These are phyloP conservation scores for Yoshiicerus persimilis DNA, from an alignment of 1,140 invertebrate genomes.

Conservation along the genomic window DNA sequence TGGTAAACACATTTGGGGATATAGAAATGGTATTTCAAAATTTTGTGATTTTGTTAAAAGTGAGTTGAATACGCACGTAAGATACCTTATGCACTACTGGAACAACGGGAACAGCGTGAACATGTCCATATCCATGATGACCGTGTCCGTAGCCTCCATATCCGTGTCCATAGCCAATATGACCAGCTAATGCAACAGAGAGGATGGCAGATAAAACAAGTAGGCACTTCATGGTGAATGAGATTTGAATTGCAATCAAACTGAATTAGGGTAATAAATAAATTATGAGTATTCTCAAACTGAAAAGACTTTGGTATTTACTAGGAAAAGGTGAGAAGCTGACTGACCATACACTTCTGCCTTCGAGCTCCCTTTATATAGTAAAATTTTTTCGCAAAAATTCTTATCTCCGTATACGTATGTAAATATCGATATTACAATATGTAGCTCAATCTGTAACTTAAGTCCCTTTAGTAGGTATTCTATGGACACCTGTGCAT, in stretches of 20 bases:
- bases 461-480: neutral
- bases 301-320: neutral
- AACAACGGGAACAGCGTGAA: constrained; percentile 39
- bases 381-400: neutral
- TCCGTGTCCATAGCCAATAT: constrained; percentile 24
- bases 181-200: constrained; percentile 37
- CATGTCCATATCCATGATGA: constrained; percentile 37
- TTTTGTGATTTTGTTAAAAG: too few relatives aligned
- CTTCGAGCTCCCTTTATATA: neutral
- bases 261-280: neutral
- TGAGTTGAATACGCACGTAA: neutral
- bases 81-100: constrained; percentile 36
- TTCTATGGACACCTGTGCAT: neutral
- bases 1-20: too few relatives aligned
- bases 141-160: constrained; percentile 32
- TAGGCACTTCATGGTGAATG: constrained; percentile 35
- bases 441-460: neutral
- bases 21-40: neutral
- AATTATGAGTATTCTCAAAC: neutral
- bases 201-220: constrained; percentile 33
- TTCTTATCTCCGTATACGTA: neutral
- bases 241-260: neutral
- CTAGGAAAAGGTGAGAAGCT: neutral
- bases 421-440: neutral
- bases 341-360: constrained; percentile 16